A percentile compares a stretch with the other conserved stretches of the same genome.
Conservation (phyloP, 2,888 invertebrate genomes). For the Melanargia galathea region DNA sequence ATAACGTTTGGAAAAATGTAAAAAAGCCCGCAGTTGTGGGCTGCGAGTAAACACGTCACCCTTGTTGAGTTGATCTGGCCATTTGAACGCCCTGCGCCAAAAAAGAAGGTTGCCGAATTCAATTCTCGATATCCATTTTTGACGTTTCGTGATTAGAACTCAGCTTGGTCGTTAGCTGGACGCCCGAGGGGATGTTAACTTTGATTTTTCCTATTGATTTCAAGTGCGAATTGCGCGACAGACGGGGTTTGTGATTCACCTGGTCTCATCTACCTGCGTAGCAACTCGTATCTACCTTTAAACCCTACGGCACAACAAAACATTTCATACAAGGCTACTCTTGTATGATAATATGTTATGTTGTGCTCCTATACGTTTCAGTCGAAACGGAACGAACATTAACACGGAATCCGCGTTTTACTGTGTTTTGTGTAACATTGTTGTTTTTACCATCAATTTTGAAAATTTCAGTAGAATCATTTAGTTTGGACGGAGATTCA, state of each 20-base stretch:
- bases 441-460: no score
- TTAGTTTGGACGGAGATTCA: no score
- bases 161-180: slow-evolving; percentile 75
- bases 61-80: slow-evolving; percentile 81
- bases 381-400: no score
- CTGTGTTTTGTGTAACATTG: no score
- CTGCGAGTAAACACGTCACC: slow-evolving; percentile 79
- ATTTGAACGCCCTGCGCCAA: slow-evolving; percentile 70
- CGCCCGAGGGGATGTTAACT: slow-evolving; percentile 52
- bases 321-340: no score
- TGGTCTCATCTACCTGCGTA: slow-evolving; percentile 9
- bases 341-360: background rate
- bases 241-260: slow-evolving; percentile 29
- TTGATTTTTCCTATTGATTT: slow-evolving; percentile 57
- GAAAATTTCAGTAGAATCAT: no score
- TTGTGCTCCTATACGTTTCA: no score
- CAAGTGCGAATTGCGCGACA: slow-evolving; percentile 45
- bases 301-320: no score
- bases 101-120: slow-evolving; percentile 74
- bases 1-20: slow-evolving; percentile 76
- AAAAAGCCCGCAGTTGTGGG: slow-evolving; percentile 75
- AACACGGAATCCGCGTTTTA: no score
- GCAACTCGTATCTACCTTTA: slow-evolving; percentile 32
- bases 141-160: slow-evolving; percentile 81
- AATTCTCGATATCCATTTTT: slow-evolving; percentile 81